Evolutionary conservation across 2,113 vertebrate genomes (phyloP).

Genomic region (Peromyscus maniculatus): DNA sequence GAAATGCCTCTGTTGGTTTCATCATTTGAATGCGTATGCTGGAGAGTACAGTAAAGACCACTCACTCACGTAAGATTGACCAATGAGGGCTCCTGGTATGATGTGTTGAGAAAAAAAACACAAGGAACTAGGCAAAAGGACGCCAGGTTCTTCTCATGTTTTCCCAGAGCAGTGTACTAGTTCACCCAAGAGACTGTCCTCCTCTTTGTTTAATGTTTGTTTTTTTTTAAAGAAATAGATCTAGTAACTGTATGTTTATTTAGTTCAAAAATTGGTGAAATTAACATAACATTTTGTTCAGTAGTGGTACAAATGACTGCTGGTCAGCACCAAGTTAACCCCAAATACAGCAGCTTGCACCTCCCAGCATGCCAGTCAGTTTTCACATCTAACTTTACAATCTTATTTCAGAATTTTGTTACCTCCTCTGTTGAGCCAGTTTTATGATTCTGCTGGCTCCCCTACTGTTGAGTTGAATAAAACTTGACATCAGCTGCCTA

Average conservation of each 20-base stretch:
- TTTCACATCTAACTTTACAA: conserved; percentile 32
- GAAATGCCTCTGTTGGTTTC: background rate
- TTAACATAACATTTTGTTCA: background rate
- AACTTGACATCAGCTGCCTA: conserved; percentile 10
- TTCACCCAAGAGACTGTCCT: background rate
- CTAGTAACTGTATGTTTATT: background rate
- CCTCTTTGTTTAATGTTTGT: background rate
- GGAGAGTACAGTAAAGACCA: background rate
- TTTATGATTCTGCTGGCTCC: conserved; percentile 42
- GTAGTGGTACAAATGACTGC: background rate
- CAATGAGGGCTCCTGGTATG: background rate
- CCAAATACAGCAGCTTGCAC: background rate
- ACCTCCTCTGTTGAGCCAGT: conserved; percentile 14
- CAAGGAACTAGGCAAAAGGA: background rate
- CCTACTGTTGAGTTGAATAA: conserved; percentile 12
- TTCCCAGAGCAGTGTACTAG: background rate
- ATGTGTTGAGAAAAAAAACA: background rate
- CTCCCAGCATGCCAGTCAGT: background rate
- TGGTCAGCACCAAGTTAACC: conserved; percentile 16
- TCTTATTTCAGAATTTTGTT: conserved; percentile 45
- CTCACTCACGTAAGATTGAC: background rate
- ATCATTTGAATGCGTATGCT: background rate
- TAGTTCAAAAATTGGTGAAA: background rate
- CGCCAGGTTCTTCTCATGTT: background rate
- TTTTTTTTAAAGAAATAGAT: background rate